Evolutionary conservation across 2,113 vertebrate genomes (phyloP).

Genomic region (Sylvilagus bachmani): DNA sequence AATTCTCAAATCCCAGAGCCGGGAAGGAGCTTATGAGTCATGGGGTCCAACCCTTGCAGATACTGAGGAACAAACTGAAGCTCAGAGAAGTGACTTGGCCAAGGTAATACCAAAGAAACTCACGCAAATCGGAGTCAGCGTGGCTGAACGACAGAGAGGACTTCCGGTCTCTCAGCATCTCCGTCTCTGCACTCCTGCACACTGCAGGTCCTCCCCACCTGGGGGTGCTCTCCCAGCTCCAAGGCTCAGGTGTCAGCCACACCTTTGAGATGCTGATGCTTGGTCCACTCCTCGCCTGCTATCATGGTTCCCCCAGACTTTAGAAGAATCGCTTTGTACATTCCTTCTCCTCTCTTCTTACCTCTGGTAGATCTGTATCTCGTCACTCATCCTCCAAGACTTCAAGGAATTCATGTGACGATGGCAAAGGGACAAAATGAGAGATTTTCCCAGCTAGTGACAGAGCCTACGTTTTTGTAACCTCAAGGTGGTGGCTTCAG

Average conservation of each 20-base stretch:
- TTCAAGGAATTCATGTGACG: background rate
- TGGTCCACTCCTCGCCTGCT: background rate
- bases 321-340: rapidly evolving
- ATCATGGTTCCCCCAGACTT: background rate
- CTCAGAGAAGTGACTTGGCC: background rate
- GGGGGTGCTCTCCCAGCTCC: background rate
- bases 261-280: background rate
- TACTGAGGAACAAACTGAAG: background rate
- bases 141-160: background rate
- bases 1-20: conserved; percentile 1
- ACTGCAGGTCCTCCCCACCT: background rate
- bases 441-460: background rate
- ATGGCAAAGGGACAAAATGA: background rate
- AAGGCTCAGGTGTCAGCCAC: background rate
- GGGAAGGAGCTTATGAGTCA: background rate
- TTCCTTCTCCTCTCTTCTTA: background rate
- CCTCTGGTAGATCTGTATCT: background rate
- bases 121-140: background rate
- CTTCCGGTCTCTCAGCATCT: background rate
- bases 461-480: background rate
- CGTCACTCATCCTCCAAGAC: background rate
- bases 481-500: background rate
- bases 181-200: too few species aligned
- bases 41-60: background rate
- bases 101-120: background rate